Conservation (phyloP, 2,113 vertebrate species). For the Grantiella picta region DNA sequence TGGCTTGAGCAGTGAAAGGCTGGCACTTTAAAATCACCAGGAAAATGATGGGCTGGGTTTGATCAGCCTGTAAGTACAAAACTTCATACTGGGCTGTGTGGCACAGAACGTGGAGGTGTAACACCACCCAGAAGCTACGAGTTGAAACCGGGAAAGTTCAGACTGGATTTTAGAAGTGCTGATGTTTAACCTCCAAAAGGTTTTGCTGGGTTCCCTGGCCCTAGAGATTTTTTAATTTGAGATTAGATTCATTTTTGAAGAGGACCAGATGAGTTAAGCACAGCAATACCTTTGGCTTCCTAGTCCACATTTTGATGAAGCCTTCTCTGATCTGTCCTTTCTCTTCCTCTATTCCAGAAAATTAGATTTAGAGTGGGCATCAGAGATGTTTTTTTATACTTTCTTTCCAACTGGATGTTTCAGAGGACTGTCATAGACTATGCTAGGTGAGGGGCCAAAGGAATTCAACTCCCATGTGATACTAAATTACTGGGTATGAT, state of each 20-base stretch:
- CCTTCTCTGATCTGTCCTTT: neutral
- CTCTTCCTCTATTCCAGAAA: neutral
- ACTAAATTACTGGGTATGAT: neutral
- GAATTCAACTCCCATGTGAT: neutral
- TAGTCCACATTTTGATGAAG: neutral
- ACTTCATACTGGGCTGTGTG: neutral
- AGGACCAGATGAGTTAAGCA: neutral
- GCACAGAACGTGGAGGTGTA: neutral
- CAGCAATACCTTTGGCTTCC: neutral
- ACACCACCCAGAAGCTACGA: neutral
- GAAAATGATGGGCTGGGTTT: neutral
- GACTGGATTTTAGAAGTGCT: neutral
- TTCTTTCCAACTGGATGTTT: neutral
- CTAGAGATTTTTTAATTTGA: neutral
- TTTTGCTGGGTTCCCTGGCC: neutral
- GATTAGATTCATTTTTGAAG: neutral
- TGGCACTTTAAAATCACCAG: neutral
- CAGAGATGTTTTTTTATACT: neutral
- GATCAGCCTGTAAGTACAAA: neutral
- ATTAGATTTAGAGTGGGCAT: neutral
- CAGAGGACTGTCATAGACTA: neutral
- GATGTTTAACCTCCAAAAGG: neutral
- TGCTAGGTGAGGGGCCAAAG: neutral
- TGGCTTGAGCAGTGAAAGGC: neutral
- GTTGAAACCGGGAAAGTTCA: neutral